Percentiles rank a stretch among this genome's conserved stretches.
These are phyloP conservation scores for Limnodromus scolopaceus DNA, from an alignment of 2,797 vertebrate genomes.

Conservation along the genomic window DNA sequence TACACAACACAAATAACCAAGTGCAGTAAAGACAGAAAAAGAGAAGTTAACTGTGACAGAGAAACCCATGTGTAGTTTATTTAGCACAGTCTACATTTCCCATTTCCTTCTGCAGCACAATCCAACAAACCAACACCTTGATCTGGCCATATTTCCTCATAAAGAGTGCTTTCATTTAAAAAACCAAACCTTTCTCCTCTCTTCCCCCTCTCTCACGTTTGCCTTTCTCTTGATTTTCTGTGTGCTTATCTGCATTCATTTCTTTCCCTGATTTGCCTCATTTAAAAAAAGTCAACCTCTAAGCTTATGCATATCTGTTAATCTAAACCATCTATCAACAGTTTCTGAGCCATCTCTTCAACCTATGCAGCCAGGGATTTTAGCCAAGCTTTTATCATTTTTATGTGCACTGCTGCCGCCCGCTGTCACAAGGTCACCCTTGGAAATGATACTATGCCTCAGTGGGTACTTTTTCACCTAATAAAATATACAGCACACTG, in stretches of 20 bases:
- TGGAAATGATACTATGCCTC: slow-evolving; percentile 65
- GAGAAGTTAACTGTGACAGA: neutral
- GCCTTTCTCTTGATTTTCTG: neutral
- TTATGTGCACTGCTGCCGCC: slow-evolving; percentile 46
- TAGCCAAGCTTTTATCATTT: slow-evolving; percentile 66
- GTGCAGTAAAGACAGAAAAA: neutral
- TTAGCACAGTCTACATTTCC: neutral
- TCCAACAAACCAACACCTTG: neutral
- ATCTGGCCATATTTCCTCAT: neutral
- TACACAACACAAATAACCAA: neutral
- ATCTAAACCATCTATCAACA: slow-evolving; percentile 56
- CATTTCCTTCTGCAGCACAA: neutral
- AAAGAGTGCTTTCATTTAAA: neutral
- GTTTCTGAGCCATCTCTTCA: slow-evolving; percentile 30
- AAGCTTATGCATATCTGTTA: neutral
- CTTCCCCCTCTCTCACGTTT: neutral
- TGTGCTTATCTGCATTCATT: neutral
- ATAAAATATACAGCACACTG: slow-evolving; percentile 48
- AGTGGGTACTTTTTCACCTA: slow-evolving; percentile 64
- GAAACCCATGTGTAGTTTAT: neutral
- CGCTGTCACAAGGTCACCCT: slow-evolving; percentile 70
- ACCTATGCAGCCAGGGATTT: neutral
- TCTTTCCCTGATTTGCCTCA: neutral
- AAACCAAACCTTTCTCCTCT: neutral
- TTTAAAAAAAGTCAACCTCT: neutral